Percentiles rank a stretch among this genome's conserved stretches.
These are phyloP conservation scores for Protonibea diacanthus DNA, from an alignment of 2,797 vertebrate species.

Conservation along the genomic window DNA sequence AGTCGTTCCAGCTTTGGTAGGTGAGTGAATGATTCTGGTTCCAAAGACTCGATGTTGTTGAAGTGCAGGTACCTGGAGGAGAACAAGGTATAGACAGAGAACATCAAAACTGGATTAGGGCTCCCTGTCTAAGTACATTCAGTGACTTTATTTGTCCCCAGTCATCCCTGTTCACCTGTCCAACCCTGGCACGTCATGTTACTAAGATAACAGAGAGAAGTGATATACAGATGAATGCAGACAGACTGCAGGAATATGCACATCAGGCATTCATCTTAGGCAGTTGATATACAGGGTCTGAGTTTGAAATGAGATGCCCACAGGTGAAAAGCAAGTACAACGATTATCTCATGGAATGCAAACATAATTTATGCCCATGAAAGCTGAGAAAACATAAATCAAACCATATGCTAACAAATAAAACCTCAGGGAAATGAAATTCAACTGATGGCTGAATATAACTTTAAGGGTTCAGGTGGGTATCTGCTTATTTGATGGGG, in stretches of 20 bases:
- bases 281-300: slow-evolving; percentile 29
- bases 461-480: slow-evolving; percentile 29
- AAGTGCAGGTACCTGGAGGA: slow-evolving; percentile 96
- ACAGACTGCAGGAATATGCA: slow-evolving; percentile 16
- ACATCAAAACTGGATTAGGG: slow-evolving; percentile 41
- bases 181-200: not conserved
- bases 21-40: slow-evolving; percentile 94
- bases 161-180: slow-evolving; percentile 11
- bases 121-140: slow-evolving; percentile 11
- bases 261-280: slow-evolving; percentile 36
- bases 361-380: slow-evolving; percentile 26
- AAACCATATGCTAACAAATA: slow-evolving; percentile 27
- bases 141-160: not conserved
- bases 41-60: slow-evolving; percentile 98
- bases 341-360: slow-evolving; percentile 41
- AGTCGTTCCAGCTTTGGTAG: slow-evolving; percentile 97
- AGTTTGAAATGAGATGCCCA: slow-evolving; percentile 23
- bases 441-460: slow-evolving; percentile 32
- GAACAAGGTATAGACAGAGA: slow-evolving; percentile 55
- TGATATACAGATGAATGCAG: slow-evolving; percentile 16
- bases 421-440: slow-evolving; percentile 33
- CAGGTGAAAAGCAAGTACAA: slow-evolving; percentile 28
- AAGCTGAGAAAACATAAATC: slow-evolving; percentile 42
- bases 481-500: slow-evolving; percentile 20
- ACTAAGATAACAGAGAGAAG: slow-evolving; percentile 7